A percentile compares a stretch with the other conserved stretches of the same genome.
Conservation (phyloP, 92 coral and sea anemone species). For the Phymanthus crucifer region DNA sequence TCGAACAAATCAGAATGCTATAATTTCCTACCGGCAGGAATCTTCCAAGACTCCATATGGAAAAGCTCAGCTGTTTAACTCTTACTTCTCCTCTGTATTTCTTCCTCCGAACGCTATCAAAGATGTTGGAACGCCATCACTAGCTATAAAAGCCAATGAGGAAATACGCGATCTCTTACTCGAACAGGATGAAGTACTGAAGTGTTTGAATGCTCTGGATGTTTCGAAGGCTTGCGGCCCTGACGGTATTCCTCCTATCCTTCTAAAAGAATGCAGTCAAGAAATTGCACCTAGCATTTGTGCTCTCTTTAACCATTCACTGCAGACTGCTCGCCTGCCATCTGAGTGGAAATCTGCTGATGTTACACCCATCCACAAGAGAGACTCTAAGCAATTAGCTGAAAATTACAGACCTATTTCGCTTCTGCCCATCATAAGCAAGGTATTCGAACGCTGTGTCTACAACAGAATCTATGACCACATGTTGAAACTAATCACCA, state of each 20-base stretch:
- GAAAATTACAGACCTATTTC: too few relatives aligned
- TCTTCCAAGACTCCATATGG: not conserved
- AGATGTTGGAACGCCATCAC: slow-evolving; percentile 1
- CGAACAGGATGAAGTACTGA: slow-evolving; percentile 20
- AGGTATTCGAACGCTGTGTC: slow-evolving; percentile 19
- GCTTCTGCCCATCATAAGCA: not conserved
- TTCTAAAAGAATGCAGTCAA: slow-evolving; percentile 42
- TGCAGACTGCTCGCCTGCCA: not conserved
- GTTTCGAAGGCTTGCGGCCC: slow-evolving; percentile 46
- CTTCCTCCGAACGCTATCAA: not conserved
- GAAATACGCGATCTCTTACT: slow-evolving; percentile 21
- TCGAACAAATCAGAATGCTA: not conserved
- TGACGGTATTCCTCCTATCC: slow-evolving; percentile 42
- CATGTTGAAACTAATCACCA: not conserved
- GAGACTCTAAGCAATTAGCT: not conserved
- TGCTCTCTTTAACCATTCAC: slow-evolving; percentile 44
- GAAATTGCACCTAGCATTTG: slow-evolving; percentile 46
- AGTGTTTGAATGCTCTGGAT: slow-evolving; percentile 31
- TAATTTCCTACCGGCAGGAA: not conserved
- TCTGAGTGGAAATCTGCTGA: too few relatives aligned
- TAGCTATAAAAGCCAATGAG: slow-evolving; percentile 22
- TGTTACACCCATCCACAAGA: not conserved
- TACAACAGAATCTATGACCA: too few relatives aligned
- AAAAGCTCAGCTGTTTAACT: not conserved
- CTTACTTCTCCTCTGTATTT: not conserved